These are phyloP conservation scores for Aphidius gifuensis DNA, from an alignment of 1,140 invertebrate species.

Conservation along the genomic window DNA sequence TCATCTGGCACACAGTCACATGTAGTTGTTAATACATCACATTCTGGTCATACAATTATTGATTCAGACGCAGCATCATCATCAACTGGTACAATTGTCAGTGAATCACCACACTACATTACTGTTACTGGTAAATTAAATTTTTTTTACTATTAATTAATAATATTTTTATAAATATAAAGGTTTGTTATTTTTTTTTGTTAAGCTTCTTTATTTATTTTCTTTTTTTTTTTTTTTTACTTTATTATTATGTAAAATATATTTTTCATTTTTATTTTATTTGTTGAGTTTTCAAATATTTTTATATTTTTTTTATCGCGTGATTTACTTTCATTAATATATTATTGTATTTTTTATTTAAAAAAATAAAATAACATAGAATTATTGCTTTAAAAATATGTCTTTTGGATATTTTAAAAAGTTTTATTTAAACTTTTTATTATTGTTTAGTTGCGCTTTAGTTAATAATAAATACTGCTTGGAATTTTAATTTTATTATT, in stretches of 20 bases:
- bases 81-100: constrained; percentile 49
- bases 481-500: no score
- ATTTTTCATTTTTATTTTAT: no score
- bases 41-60: constrained; percentile 49
- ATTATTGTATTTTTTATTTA: constrained; percentile 6
- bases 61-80: constrained; percentile 51
- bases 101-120: constrained; percentile 56
- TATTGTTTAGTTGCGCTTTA: not conserved
- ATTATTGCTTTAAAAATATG: not conserved
- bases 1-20: constrained; percentile 51
- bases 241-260: constrained; percentile 4
- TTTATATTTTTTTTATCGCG: no score
- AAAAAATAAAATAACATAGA: not conserved
- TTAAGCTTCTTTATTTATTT: constrained; percentile 1
- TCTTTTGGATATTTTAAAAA: no score
- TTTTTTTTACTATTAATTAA: not conserved
- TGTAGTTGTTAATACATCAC: constrained; percentile 55
- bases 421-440: no score
- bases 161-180: not conserved
- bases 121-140: constrained; percentile 54
- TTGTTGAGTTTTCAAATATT: no score
- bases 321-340: no score
- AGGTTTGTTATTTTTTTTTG: constrained; percentile 9
- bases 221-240: not conserved
- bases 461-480: constrained; percentile 13